Evolutionary conservation across 2,797 vertebrate species (phyloP).

Genomic region (Dromococcyx pavoninus): DNA sequence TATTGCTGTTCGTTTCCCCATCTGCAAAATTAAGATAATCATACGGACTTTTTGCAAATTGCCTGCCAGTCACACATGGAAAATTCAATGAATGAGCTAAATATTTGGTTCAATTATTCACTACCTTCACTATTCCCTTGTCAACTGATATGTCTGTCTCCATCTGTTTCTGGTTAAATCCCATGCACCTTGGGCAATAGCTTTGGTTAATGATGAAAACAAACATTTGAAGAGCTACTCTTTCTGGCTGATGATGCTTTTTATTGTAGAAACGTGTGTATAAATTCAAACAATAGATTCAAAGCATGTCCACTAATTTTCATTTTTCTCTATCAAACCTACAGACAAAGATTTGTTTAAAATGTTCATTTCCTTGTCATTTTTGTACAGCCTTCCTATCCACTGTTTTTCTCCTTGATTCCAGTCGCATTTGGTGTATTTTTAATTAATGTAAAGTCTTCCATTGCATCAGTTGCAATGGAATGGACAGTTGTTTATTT

Average conservation of each 20-base stretch:
- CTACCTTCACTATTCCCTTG: background rate
- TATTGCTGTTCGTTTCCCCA: background rate
- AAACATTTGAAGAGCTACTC: background rate
- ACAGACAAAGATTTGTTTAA: background rate
- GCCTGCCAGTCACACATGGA: background rate
- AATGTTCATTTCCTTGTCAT: background rate
- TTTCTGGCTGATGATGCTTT: background rate
- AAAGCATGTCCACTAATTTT: background rate
- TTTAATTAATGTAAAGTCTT: background rate
- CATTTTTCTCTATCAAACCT: background rate
- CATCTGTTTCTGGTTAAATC: background rate
- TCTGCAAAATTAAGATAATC: background rate
- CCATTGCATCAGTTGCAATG: background rate
- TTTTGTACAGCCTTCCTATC: background rate
- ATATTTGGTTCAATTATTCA: background rate
- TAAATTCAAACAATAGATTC: background rate
- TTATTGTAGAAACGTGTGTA: background rate
- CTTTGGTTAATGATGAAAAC: background rate
- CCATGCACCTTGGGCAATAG: background rate
- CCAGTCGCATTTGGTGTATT: background rate
- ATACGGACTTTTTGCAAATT: background rate
- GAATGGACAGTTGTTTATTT: background rate
- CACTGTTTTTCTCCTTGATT: background rate
- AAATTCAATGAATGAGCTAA: background rate
- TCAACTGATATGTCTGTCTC: background rate